Evolutionary conservation across 2,888 invertebrate genomes (phyloP).

Genomic region (Chrysodeixis includens): DNA sequence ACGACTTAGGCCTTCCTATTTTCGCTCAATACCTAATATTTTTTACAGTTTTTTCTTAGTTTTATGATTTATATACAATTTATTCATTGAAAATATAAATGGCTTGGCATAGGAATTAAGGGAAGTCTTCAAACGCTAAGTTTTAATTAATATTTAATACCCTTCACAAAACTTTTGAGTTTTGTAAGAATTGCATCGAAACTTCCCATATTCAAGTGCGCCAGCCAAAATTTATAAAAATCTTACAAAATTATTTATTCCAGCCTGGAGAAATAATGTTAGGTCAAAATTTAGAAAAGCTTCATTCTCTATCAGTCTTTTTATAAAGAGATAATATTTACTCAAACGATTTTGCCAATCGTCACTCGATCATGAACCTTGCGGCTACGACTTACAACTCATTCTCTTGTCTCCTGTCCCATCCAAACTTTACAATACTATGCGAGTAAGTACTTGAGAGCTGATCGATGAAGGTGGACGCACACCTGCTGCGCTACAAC

Average conservation of each 20-base stretch:
- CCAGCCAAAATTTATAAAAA: slow-evolving; percentile 19
- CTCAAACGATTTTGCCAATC: slow-evolving; percentile 12
- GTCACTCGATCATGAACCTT: neutral
- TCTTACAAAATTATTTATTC: slow-evolving; percentile 6
- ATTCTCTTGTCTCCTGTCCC: neutral
- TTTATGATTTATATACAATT: slow-evolving; percentile 8
- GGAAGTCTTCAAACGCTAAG: neutral
- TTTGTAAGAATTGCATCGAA: neutral
- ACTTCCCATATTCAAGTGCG: slow-evolving; percentile 17
- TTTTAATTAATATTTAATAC: neutral
- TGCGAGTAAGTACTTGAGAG: slow-evolving; percentile 1
- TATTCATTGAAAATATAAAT: slow-evolving; percentile 23
- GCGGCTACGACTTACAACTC: neutral
- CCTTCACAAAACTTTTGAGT: neutral
- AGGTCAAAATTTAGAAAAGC: slow-evolving; percentile 35
- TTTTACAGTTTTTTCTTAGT: slow-evolving; percentile 20
- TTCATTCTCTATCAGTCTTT: slow-evolving; percentile 52
- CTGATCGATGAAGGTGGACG: neutral
- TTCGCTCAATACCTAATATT: neutral
- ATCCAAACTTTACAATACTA: slow-evolving; percentile 4
- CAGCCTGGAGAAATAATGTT: slow-evolving; percentile 13
- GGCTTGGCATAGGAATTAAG: slow-evolving; percentile 16
- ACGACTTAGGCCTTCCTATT: neutral
- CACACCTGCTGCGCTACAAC: neutral
- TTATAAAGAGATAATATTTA: slow-evolving; percentile 37